These are phyloP conservation scores for Drosophila paramelanica DNA, from an alignment of 2,888 invertebrate genomes.

Conservation along the genomic window DNA sequence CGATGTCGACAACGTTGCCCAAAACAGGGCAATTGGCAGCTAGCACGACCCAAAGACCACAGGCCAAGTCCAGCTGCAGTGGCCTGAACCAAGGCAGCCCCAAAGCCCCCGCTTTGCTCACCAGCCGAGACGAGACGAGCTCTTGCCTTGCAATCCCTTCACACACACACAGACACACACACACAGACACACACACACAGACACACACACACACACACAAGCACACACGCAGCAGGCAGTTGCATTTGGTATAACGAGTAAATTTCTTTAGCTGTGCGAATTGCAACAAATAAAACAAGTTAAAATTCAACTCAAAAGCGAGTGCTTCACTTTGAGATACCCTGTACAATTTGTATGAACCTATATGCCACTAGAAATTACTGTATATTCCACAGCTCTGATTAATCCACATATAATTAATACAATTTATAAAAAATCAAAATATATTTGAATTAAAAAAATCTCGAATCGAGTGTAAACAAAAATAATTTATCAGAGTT, in stretches of 20 bases:
- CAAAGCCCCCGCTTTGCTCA: not conserved
- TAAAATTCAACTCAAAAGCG: not conserved
- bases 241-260: conserved; percentile 56
- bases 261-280: conserved; percentile 53
- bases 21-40: conserved; percentile 62
- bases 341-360: conserved; percentile 2
- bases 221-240: conserved; percentile 19
- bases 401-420: no score
- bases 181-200: conserved; percentile 21
- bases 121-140: conserved; percentile 27
- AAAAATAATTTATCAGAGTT: no score
- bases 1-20: conserved; percentile 33
- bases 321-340: conserved; percentile 18
- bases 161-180: conserved; percentile 14
- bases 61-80: conserved; percentile 25
- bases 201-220: conserved; percentile 6
- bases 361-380: no score
- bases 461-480: no score
- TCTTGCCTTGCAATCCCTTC: conserved; percentile 2
- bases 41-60: conserved; percentile 37
- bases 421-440: no score
- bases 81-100: not conserved
- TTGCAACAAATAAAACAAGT: conserved; percentile 57
- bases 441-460: no score
- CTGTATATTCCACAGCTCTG: no score